These are phyloP conservation scores for Thunnus maccoyii DNA, from an alignment of 2,113 vertebrate species.

Conservation along the genomic window DNA sequence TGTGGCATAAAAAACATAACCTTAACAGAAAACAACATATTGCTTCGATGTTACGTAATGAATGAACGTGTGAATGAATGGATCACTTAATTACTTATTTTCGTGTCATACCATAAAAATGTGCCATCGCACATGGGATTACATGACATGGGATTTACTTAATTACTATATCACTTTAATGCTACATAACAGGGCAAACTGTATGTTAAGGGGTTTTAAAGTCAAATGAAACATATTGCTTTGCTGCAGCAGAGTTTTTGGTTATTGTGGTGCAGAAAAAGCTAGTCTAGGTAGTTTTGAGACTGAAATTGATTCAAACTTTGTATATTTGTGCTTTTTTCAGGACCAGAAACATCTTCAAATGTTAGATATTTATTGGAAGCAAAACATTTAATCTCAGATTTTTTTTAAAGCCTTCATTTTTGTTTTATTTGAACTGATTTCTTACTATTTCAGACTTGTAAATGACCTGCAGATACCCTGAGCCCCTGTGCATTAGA, in stretches of 20 bases:
- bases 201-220: conserved; percentile 5
- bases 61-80: too few species aligned
- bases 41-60: too few species aligned
- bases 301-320: background rate
- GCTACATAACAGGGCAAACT: background rate
- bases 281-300: background rate
- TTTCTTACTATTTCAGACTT: background rate
- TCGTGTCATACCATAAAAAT: too few species aligned
- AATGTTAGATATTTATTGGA: background rate
- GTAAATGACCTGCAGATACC: conserved; percentile 48
- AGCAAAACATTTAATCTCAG: background rate
- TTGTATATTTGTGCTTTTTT: background rate
- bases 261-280: background rate
- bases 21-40: background rate
- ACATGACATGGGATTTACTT: too few species aligned
- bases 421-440: background rate
- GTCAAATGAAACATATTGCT: background rate
- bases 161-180: background rate
- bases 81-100: too few species aligned
- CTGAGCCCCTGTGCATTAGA: conserved; percentile 16
- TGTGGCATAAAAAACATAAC: too few species aligned
- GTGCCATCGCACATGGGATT: too few species aligned
- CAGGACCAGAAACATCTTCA: background rate
- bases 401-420: background rate
- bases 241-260: background rate